Evolutionary conservation across 2,888 invertebrate genomes (phyloP).

Genomic region (Drosophila parthenogenetica): DNA sequence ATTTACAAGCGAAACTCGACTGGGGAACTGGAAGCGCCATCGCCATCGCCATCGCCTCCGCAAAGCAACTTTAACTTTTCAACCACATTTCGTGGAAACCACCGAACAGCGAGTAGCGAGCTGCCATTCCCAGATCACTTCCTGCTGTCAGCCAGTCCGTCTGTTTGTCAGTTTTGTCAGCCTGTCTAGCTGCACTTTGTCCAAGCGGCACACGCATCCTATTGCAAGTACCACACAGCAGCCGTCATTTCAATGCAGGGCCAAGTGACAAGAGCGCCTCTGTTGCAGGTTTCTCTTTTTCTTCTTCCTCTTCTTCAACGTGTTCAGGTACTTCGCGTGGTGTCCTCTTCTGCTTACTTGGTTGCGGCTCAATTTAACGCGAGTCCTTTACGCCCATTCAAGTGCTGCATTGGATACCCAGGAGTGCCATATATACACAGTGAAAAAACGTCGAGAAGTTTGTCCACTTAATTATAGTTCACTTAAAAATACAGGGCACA

Average conservation of each 20-base stretch:
- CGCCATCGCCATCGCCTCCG: conserved; percentile 3
- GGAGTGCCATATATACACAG: not conserved
- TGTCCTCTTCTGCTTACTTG: conserved; percentile 22
- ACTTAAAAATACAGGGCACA: too few relatives aligned
- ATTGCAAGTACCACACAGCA: conserved; percentile 37
- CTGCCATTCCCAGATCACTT: not conserved
- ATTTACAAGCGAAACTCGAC: conserved; percentile 56
- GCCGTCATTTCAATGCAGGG: conserved; percentile 39
- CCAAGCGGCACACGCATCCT: conserved; percentile 33
- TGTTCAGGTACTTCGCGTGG: not conserved
- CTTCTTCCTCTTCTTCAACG: conserved; percentile 4
- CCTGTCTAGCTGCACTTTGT: conserved; percentile 20
- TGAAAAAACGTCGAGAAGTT: not conserved
- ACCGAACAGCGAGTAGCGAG: not conserved
- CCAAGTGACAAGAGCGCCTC: conserved; percentile 35
- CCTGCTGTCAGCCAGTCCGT: not conserved
- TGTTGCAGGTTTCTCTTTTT: not conserved
- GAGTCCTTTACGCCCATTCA: conserved; percentile 23
- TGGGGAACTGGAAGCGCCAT: conserved; percentile 25
- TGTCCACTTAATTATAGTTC: too few relatives aligned
- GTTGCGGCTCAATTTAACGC: conserved; percentile 59
- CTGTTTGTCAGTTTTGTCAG: not conserved
- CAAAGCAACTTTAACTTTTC: conserved; percentile 17
- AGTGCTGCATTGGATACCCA: conserved; percentile 18
- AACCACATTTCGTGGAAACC: conserved; percentile 32